Base-by-base conservation (phyloP, 2,797 vertebrate genomes). In the Muscicapa striata region DNA sequence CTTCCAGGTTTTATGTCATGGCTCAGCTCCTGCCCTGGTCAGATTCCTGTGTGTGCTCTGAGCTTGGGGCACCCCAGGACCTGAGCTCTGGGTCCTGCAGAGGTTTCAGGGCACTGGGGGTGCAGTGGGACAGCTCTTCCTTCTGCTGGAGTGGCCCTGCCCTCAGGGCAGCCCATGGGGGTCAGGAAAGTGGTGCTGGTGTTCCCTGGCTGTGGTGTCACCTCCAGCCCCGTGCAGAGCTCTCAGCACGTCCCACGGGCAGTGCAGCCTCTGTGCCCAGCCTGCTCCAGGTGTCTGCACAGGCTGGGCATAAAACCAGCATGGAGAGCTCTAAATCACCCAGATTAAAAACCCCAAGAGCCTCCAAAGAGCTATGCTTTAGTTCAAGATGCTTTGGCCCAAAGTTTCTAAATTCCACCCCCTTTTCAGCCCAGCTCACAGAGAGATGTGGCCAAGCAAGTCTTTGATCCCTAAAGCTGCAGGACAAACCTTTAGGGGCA, bases 191-290 rank as follows among this genome's bases (percentile, higher is more conserved):
- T 12, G 6, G 38, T 36, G 32, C 22, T 19, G 30, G 10, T n/a
- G 52, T 13, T 26, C 30, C 74, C 45, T 57, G 23, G 41, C 3
- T 27, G 29, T 19, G 26, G 12, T 51, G 55, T 29, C 48, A 8
- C 49, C 57, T 45, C 38, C 29, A 57, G 57, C 40, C 61, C 36
- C 46, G 9, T 45, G 43, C 1, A 0, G 2, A 46, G 66, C 48
- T 84, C 24, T 36, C n/a, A 2, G 34, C 19, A 4, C 1, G 4
- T 20, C 10, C 45, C 12, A 10, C 0, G 1, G 58, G 32, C 7
- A 15, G 3, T 16, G 54, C 6, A 4, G 24, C 36, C 4, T 1
- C 40, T 40, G 36, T 45, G 40, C 10, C 52, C 76, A 19, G 29
- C 8, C 63, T 57, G 62, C 55, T 32, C 17, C 79, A 26, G 55